phyloP scores from a whole-genome alignment of 1,140 invertebrate species.

The Nautilus pompilius region DNA sequence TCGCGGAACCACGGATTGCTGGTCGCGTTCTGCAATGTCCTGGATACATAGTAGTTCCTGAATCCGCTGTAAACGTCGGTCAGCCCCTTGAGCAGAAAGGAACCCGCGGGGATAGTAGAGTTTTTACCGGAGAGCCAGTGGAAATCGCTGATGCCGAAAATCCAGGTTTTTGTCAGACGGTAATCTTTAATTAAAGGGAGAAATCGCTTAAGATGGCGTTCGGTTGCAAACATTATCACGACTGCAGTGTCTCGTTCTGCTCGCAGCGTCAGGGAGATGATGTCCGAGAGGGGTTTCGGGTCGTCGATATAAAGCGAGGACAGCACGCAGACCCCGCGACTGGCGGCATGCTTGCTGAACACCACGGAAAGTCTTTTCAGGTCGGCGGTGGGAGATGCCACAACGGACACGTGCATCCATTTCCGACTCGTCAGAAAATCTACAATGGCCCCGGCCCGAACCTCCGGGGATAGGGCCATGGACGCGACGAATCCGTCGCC shows the following conservation, averaged over 20 bases:
- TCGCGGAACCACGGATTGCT: conserved; percentile 9
- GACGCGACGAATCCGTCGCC: neutral
- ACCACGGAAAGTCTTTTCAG: conserved; percentile 3
- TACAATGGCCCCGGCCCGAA: conserved; percentile 7
- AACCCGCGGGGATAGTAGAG: conserved; percentile 23
- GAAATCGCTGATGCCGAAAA: conserved; percentile 22
- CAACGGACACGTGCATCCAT: conserved; percentile 13
- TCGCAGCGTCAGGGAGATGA: neutral
- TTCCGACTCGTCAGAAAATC: conserved; percentile 6
- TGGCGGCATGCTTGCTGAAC: conserved; percentile 11
- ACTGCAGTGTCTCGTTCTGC: neutral
- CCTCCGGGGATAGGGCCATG: conserved; percentile 1
- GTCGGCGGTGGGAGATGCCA: conserved; percentile 6
- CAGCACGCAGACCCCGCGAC: conserved; percentile 19
- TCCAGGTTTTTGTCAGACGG: conserved; percentile 18
- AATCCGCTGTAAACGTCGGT: conserved; percentile 26
- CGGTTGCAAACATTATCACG: conserved; percentile 17
- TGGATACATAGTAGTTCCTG: conserved; percentile 16
- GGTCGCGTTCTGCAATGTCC: neutral
- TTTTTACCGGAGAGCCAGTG: conserved; percentile 22
- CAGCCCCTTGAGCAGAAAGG: conserved; percentile 22
- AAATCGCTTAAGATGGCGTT: conserved; percentile 20
- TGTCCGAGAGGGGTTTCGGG: neutral
- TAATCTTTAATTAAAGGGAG: conserved; percentile 14
- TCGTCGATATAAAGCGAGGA: neutral